phyloP scores from a whole-genome alignment of 2,888 invertebrate genomes.

The Diloba caeruleocephala region DNA sequence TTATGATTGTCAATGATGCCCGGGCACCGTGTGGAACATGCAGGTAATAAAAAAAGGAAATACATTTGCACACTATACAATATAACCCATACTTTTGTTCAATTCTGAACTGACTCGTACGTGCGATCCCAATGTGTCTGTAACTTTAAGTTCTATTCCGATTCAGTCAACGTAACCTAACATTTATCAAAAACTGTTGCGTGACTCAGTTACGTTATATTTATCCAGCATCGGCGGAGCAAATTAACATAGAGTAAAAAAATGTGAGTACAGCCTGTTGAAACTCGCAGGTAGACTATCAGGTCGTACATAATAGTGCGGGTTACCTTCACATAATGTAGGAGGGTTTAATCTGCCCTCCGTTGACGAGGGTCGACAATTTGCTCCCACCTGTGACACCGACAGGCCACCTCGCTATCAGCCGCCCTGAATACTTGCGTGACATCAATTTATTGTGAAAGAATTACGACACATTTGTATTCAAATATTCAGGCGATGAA shows the following conservation, averaged over 20 bases:
- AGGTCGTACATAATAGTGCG: slow-evolving; percentile 52
- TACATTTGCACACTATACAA: too few relatives aligned
- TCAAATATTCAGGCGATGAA: slow-evolving; percentile 20
- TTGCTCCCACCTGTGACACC: slow-evolving; percentile 69
- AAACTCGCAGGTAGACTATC: slow-evolving; percentile 40
- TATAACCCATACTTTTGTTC: too few relatives aligned
- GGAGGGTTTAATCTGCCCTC: slow-evolving; percentile 61
- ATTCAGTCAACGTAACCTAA: slow-evolving; percentile 2
- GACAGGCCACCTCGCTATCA: slow-evolving; percentile 49
- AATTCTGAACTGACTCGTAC: too few relatives aligned
- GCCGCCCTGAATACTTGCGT: slow-evolving; percentile 53
- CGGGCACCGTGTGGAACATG: too few relatives aligned
- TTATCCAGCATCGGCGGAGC: slow-evolving; percentile 16
- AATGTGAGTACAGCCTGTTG: slow-evolving; percentile 30
- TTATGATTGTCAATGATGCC: too few relatives aligned
- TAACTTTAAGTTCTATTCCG: too few relatives aligned
- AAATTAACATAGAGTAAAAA: slow-evolving; percentile 30
- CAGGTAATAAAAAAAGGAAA: too few relatives aligned
- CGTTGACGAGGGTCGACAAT: slow-evolving; percentile 72
- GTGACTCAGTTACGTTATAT: slow-evolving; percentile 13
- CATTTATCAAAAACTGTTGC: slow-evolving; percentile 7
- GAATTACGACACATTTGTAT: slow-evolving; percentile 46
- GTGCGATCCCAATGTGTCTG: too few relatives aligned
- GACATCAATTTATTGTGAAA: slow-evolving; percentile 61
- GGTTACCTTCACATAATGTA: slow-evolving; percentile 44